Evolutionary conservation across 2,797 vertebrate genomes (phyloP).

Genomic region (Eupleurogrammus muticus): DNA sequence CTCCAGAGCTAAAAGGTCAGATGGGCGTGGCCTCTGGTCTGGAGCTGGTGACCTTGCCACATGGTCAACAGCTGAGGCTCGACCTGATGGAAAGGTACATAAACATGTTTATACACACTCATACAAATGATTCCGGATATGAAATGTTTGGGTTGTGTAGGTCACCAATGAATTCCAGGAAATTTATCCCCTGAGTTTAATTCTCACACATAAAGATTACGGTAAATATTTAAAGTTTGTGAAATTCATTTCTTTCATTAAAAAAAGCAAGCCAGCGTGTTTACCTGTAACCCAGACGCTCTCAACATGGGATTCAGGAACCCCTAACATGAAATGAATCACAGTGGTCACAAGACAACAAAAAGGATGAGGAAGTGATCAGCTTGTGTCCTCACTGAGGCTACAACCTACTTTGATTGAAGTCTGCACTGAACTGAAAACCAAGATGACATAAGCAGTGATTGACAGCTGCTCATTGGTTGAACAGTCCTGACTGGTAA

Average conservation of each 20-base stretch:
- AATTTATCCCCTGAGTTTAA: neutral
- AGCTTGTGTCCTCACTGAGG: too few relatives aligned
- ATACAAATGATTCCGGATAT: too few relatives aligned
- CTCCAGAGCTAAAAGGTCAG: slow-evolving; percentile 87
- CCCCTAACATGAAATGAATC: neutral
- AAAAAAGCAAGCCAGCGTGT: too few relatives aligned
- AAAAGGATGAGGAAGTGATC: neutral
- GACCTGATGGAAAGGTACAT: slow-evolving; percentile 97
- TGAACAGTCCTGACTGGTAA: neutral
- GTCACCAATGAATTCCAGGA: neutral
- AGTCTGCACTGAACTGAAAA: neutral
- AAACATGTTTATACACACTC: neutral
- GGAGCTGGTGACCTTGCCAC: slow-evolving; percentile 94
- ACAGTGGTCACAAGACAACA: neutral
- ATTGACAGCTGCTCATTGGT: slow-evolving; percentile 18
- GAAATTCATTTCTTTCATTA: too few relatives aligned
- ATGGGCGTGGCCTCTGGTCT: slow-evolving; percentile 96
- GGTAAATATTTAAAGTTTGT: neutral
- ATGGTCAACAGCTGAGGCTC: slow-evolving; percentile 92
- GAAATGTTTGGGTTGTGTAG: too few relatives aligned
- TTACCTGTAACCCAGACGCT: neutral
- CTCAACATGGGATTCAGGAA: neutral
- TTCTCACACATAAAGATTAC: neutral
- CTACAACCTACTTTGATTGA: neutral
- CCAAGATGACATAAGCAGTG: neutral